Conservation (phyloP, 2,797 vertebrate genomes). For the Aratinga solstitialis region DNA sequence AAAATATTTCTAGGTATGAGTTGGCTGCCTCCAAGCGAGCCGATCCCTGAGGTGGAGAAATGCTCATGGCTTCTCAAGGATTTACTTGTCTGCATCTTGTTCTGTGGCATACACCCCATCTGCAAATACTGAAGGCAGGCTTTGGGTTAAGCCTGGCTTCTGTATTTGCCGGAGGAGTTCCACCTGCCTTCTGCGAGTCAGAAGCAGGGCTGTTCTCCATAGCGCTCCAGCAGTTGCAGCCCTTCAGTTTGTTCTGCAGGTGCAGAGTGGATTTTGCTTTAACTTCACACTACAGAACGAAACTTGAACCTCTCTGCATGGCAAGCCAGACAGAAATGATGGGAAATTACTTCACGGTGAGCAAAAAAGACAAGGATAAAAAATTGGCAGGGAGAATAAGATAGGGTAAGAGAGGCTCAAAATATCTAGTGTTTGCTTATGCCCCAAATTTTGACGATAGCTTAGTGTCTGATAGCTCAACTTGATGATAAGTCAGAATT, state of each 20-base stretch:
- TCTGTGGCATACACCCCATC: too few relatives aligned
- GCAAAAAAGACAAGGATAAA: background rate
- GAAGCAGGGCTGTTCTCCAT: background rate
- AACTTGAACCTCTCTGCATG: background rate
- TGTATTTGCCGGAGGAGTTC: background rate
- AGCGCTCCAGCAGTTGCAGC: too few relatives aligned
- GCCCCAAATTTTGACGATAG: background rate
- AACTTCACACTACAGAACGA: background rate
- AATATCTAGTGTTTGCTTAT: background rate
- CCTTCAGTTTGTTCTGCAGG: background rate
- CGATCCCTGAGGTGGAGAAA: background rate
- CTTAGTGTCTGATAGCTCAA: background rate
- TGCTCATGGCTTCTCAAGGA: background rate
- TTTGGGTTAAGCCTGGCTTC: background rate
- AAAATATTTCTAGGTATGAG: background rate
- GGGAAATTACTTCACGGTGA: background rate
- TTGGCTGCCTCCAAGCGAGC: background rate
- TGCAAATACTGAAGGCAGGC: background rate
- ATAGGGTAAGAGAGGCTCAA: background rate
- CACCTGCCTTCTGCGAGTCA: background rate
- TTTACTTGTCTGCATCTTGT: background rate
- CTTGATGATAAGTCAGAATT: background rate
- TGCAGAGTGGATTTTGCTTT: background rate
- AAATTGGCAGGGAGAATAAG: background rate
- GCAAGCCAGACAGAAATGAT: background rate